These are phyloP conservation scores for Thalassaphorura encarpata DNA, from an alignment of 1,140 invertebrate species.

Conservation along the genomic window DNA sequence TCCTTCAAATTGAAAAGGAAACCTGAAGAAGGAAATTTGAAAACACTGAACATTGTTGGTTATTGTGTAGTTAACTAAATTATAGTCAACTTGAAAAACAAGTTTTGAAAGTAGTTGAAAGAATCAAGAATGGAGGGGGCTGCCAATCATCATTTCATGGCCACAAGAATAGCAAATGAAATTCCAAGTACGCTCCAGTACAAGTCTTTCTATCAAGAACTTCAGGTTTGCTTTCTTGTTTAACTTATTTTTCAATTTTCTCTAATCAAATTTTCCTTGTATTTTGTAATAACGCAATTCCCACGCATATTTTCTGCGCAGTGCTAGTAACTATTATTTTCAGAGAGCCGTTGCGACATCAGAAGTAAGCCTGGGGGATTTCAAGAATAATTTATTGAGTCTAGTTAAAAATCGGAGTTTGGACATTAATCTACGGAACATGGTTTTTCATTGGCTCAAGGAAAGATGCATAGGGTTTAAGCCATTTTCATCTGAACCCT, in stretches of 20 bases:
- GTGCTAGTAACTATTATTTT: neutral
- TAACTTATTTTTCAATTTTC: neutral
- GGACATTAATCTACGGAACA: slow-evolving; percentile 68
- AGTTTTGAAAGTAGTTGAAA: neutral
- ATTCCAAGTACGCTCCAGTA: slow-evolving; percentile 53
- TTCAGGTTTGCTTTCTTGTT: slow-evolving; percentile 43
- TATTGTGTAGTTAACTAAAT: no score
- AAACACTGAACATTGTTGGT: no score
- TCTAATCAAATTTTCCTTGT: neutral
- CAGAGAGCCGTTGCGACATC: slow-evolving; percentile 62
- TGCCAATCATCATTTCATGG: slow-evolving; percentile 46
- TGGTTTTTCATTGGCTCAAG: slow-evolving; percentile 65
- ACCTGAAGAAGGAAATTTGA: no score
- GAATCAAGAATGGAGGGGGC: slow-evolving; percentile 9
- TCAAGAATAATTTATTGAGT: slow-evolving; percentile 59
- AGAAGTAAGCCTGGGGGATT: slow-evolving; percentile 59
- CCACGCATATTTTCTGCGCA: neutral
- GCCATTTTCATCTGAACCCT: slow-evolving; percentile 39
- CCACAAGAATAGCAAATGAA: slow-evolving; percentile 50
- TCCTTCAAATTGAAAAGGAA: no score
- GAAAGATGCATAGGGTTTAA: slow-evolving; percentile 25
- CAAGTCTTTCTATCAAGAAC: slow-evolving; percentile 49
- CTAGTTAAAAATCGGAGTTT: slow-evolving; percentile 62
- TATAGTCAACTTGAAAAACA: no score
- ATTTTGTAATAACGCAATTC: neutral